Evolutionary conservation across 2,797 vertebrate genomes (phyloP), one percentile per base, ranked within the genome.

Genomic region (Pristis pectinata): DNA sequence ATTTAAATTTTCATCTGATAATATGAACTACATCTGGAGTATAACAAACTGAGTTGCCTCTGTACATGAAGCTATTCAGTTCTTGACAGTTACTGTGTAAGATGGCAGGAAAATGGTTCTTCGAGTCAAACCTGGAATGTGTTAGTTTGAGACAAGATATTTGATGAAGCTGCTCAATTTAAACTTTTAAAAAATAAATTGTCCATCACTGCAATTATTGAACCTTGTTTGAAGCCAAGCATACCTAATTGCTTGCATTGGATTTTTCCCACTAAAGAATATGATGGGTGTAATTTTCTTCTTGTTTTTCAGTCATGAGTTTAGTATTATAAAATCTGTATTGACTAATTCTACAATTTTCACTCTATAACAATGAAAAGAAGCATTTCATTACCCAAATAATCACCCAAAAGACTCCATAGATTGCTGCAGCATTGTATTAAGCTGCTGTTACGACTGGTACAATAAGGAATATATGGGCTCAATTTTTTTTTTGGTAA

Each of bases 1-100:
- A 94, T 94, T 94, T 94, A 94, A 94, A 94, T 76, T 94, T 94
- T 94, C 70, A 94, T 76, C 92, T 74, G 92, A 94, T 94, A 94
- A 94, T 53, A 53, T n/a, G 70, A 94, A 76, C 92, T 94, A 56
- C 44, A 94, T 94, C 44, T 74, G 70, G 67, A 53, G 70, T 94
- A 74, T 94, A 76, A 94, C 92, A 94, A 94, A 76, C 70, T 93
- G 70, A 93, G 92, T 72, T 93, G 92, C 67, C 41, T 93, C 92
- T 94, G 92, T 44, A 76, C 70, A 93, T 76, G 92, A n/a, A 94
- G 49, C 92, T 94, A 76, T 94, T 94, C 92, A 94, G 92, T 56
- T 74, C 92, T 76, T 76, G 72, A 94, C 44, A 56, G 92, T 76
- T 6, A 72, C 70, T 76, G 70, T 94, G 41, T 30, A 76, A 76